Percentiles rank a stretch among this genome's conserved stretches.
These are phyloP conservation scores for Archilochus colubris DNA, from an alignment of 2,113 vertebrate genomes.

Conservation along the genomic window DNA sequence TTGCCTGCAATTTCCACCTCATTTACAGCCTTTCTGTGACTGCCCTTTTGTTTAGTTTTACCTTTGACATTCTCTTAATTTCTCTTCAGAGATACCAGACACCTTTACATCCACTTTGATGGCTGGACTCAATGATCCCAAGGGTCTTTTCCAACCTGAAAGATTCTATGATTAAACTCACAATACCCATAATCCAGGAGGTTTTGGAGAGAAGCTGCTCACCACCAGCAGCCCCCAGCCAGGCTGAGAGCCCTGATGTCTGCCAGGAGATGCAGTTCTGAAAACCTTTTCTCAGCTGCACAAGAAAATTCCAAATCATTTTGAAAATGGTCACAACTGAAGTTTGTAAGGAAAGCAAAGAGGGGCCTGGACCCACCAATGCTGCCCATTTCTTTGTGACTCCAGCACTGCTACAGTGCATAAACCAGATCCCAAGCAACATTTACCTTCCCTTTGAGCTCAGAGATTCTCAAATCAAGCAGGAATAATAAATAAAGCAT, in stretches of 20 bases:
- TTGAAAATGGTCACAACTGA: background rate
- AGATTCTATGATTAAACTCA: slow-evolving; percentile 33
- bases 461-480: background rate
- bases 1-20: slow-evolving; percentile 64
- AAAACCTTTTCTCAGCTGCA: background rate
- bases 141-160: no score
- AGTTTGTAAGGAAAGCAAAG: background rate
- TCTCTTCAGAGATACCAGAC: slow-evolving; percentile 61
- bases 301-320: background rate
- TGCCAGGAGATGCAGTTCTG: background rate
- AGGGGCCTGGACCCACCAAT: background rate
- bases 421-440: background rate
- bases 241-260: background rate
- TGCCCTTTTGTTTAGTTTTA: slow-evolving; percentile 64
- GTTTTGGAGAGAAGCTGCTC: background rate
- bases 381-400: background rate
- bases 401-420: background rate
- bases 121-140: no score
- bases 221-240: background rate
- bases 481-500: background rate
- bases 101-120: slow-evolving; percentile 18
- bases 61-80: slow-evolving; percentile 66
- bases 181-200: background rate
- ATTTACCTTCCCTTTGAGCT: background rate
- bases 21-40: slow-evolving; percentile 61